A percentile compares a stretch with the other conserved stretches of the same genome.
phyloP scores from a whole-genome alignment of 2,888 invertebrate genomes.

The Heteromurus nitidus region DNA sequence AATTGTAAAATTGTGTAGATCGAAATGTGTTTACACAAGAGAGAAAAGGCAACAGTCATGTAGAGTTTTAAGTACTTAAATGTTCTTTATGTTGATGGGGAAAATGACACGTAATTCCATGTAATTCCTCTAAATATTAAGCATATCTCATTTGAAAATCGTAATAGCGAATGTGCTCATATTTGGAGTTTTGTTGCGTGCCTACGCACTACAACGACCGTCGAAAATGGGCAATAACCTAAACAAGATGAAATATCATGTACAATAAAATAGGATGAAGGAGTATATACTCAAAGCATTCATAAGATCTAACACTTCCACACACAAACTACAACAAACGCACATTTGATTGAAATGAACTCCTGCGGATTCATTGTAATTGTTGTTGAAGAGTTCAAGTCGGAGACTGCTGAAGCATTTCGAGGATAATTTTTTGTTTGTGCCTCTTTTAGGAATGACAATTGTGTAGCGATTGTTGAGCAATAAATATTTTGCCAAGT shows the following conservation, averaged over 20 bases:
- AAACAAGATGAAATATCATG: neutral
- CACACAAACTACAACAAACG: neutral
- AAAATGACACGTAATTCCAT: no score
- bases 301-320: no score
- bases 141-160: no score
- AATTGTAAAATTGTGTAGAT: no score
- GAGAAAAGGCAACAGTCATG: no score
- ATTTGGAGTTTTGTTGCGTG: neutral
- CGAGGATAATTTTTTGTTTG: neutral
- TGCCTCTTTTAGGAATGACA: neutral
- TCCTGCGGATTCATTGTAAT: slow-evolving; percentile 20
- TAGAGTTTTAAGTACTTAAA: no score
- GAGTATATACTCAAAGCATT: no score
- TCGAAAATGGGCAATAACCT: slow-evolving; percentile 2
- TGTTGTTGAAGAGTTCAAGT: neutral
- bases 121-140: no score
- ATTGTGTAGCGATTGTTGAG: neutral
- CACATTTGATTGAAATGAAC: slow-evolving; percentile 17
- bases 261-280: neutral
- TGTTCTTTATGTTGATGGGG: no score
- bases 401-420: neutral
- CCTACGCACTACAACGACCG: slow-evolving; percentile 30
- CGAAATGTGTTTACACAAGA: no score
- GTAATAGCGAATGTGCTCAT: no score
- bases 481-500: neutral